Conservation (phyloP, 2,797 vertebrate genomes). For the Macropodus opercularis region DNA sequence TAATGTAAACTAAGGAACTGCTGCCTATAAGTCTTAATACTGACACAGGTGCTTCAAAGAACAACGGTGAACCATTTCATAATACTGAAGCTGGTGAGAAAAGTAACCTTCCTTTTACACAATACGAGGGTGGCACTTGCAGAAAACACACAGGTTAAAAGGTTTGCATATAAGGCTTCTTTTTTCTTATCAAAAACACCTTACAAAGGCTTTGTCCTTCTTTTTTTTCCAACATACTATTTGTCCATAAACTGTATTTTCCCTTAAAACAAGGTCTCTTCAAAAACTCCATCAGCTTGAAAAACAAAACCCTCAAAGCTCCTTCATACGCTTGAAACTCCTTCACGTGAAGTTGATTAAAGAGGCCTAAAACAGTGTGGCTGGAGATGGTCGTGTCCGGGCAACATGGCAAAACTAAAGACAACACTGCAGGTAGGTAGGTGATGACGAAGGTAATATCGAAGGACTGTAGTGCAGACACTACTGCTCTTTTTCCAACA, state of each 20-base stretch:
- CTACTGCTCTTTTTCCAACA: constrained; percentile 86
- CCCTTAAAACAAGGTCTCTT: constrained; percentile 93
- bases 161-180: constrained; percentile 99
- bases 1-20: constrained; percentile 99
- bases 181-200: constrained; percentile 91
- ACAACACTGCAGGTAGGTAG: constrained; percentile 61
- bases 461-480: constrained; percentile 93
- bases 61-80: constrained; percentile 92
- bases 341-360: constrained; percentile 72
- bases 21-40: constrained; percentile 97
- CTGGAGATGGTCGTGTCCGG: constrained; percentile 85
- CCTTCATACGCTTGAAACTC: constrained; percentile 87
- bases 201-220: constrained; percentile 95
- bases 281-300: constrained; percentile 84
- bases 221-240: constrained; percentile 69
- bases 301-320: constrained; percentile 77
- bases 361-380: constrained; percentile 98
- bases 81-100: constrained; percentile 96
- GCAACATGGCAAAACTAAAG: constrained; percentile 84
- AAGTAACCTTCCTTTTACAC: constrained; percentile 93
- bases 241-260: constrained; percentile 87
- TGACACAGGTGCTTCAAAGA: constrained; percentile 99
- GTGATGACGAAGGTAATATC: constrained; percentile 82
- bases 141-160: constrained; percentile 99
- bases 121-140: constrained; percentile 99